Conservation (phyloP, 2,888 invertebrate genomes). For the Apotomis capreana region DNA sequence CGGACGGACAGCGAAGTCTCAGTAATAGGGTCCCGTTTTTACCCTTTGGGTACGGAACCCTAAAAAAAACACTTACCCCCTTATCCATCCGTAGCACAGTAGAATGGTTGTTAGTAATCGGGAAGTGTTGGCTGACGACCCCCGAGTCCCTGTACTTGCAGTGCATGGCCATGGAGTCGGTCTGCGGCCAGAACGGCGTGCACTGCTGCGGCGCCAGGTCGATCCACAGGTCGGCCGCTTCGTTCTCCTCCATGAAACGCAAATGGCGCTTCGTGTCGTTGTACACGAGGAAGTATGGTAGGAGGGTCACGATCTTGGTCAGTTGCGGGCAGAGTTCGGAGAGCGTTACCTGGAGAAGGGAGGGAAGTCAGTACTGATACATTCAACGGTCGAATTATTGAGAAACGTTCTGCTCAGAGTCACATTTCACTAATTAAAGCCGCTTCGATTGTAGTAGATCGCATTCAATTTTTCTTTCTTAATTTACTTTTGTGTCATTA, state of each 20-base stretch:
- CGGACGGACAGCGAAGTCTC: too few relatives aligned
- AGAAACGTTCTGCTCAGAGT: too few relatives aligned
- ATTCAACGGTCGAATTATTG: background rate
- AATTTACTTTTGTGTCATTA: too few relatives aligned
- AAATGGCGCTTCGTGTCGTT: conserved; percentile 86
- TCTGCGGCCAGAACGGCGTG: conserved; percentile 91
- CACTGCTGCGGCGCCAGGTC: conserved; percentile 88
- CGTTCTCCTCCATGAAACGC: conserved; percentile 93
- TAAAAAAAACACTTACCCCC: conserved; percentile 84
- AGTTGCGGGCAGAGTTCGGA: conserved; percentile 89
- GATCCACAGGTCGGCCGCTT: conserved; percentile 92
- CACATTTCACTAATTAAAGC: too few relatives aligned
- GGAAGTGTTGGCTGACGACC: conserved; percentile 90
- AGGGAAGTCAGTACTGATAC: background rate
- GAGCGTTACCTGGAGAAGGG: conserved; percentile 81
- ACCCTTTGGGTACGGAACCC: too few relatives aligned
- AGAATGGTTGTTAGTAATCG: conserved; percentile 86
- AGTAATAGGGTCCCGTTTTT: too few relatives aligned
- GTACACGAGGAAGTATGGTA: conserved; percentile 90
- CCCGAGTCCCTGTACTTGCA: conserved; percentile 90
- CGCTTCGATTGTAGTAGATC: too few relatives aligned
- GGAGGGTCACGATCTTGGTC: conserved; percentile 90
- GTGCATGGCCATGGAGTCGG: conserved; percentile 91
- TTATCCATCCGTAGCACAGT: conserved; percentile 92
- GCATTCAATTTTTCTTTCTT: too few relatives aligned